These are phyloP conservation scores for Athalia circularis DNA, from an alignment of 2,888 invertebrate species.

Conservation along the genomic window DNA sequence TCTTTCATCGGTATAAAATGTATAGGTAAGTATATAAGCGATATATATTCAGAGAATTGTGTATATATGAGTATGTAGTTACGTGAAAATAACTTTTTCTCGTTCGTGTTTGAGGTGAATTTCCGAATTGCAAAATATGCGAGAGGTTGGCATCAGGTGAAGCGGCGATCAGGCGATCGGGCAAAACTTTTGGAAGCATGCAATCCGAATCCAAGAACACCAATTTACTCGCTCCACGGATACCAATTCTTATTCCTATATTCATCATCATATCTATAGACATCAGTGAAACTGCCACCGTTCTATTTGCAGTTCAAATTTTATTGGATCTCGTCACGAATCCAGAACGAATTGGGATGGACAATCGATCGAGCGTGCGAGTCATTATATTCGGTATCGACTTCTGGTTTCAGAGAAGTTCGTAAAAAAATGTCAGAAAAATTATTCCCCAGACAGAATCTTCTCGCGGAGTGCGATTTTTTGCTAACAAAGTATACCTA, in stretches of 20 bases:
- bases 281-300: conserved; percentile 48
- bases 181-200: conserved; percentile 17
- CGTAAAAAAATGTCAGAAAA: too few species aligned
- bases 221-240: conserved; percentile 15
- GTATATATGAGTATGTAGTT: not conserved
- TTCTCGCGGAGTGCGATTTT: too few species aligned
- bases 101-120: conserved; percentile 32
- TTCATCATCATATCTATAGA: not conserved
- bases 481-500: too few species aligned
- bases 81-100: not conserved
- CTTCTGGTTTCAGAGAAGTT: too few species aligned
- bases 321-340: conserved; percentile 69
- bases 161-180: not conserved
- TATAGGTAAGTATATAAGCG: too few species aligned
- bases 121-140: conserved; percentile 23
- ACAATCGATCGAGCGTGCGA: not conserved
- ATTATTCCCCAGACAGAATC: too few species aligned
- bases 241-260: not conserved
- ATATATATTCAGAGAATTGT: not conserved
- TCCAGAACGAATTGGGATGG: not conserved
- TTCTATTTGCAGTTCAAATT: conserved; percentile 68
- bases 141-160: too few species aligned
- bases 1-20: too few species aligned
- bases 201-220: conserved; percentile 39
- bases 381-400: too few species aligned